A percentile compares a stretch with the other conserved stretches of the same genome.
phyloP scores from a whole-genome alignment of 2,888 invertebrate species.

The Tetramorium bicarinatum region DNA sequence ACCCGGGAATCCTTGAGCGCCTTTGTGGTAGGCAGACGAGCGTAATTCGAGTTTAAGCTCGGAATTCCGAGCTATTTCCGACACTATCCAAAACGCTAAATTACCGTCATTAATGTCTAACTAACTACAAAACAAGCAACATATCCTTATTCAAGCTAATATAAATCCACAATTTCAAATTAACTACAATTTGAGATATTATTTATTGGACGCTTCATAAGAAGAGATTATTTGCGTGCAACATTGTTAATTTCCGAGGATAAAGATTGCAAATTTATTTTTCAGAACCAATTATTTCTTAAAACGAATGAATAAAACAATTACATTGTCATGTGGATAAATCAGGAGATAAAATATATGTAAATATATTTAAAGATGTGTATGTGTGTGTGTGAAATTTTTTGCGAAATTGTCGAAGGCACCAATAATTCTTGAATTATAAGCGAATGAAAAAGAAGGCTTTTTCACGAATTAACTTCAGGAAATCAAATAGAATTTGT shows the following conservation, averaged over 20 bases:
- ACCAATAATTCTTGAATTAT: neutral
- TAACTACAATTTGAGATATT: conserved; percentile 6
- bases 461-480: neutral
- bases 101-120: neutral
- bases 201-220: neutral
- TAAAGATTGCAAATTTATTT: neutral
- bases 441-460: neutral
- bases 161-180: neutral
- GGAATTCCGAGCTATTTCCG: conserved; percentile 21
- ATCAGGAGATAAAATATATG: neutral
- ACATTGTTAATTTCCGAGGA: neutral
- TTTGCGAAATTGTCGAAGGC: neutral
- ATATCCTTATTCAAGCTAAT: neutral
- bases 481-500: neutral
- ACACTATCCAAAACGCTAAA: conserved; percentile 11
- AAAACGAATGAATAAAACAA: neutral
- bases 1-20: conserved; percentile 42
- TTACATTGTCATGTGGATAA: neutral
- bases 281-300: neutral
- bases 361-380: neutral
- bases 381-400: neutral
- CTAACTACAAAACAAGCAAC: conserved; percentile 8
- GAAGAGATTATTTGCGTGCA: neutral
- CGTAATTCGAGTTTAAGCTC: conserved; percentile 33
- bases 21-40: conserved; percentile 32